Base-by-base conservation (phyloP, 1,140 invertebrate genomes). In the Scaptomyza hsui region DNA sequence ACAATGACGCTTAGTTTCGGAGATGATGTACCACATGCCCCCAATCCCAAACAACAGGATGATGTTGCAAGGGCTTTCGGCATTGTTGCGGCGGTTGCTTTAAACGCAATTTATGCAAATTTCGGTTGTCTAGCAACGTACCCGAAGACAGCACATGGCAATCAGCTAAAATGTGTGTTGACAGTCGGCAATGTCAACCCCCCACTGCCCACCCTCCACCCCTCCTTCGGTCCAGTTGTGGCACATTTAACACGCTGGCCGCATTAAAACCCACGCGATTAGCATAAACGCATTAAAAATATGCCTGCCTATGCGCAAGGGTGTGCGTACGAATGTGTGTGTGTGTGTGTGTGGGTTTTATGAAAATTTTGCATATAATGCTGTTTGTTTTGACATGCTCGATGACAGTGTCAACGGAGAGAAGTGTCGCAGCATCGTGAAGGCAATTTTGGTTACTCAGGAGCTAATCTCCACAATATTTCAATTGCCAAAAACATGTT, bases 231-330 rank as follows among this genome's bases (percentile, higher is more conserved):
- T 83, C 78, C 79, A 83, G 71, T 60, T 42, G 41, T 64, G 78
- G 73, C 80, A 85, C 77, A 86, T 85, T 85, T 85, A 85, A 86
- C 77, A 85, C 78, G 82, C 73, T 77, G 73, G 80, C 80, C 82
- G 77, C 81, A 85, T 86, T 72, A 68, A 79, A 79, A 78, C 75
- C 80, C 82, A 72, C 65, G 67, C 71, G 82, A 90, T 90, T 90
- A 90, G 77, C 89, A 90, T 90, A 90, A 90, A 90, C 88, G 89
- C 89, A 90, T 90, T 90, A 90, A 90, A 90, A 90, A 86, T 86
- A 78, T 88, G 79, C 75, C 78, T 72, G 62, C 47, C 69, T 64
- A 32, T 32, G 39, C 51, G 44, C 56, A 32, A 35, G 41, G 48
- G 41, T 48, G 42, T 51, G 13, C 24, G 18, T 0, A 24, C 9